Percentiles rank a stretch among this genome's conserved stretches.
phyloP scores from a whole-genome alignment of 1,140 invertebrate species.

The Aphelinus atriplicis region DNA sequence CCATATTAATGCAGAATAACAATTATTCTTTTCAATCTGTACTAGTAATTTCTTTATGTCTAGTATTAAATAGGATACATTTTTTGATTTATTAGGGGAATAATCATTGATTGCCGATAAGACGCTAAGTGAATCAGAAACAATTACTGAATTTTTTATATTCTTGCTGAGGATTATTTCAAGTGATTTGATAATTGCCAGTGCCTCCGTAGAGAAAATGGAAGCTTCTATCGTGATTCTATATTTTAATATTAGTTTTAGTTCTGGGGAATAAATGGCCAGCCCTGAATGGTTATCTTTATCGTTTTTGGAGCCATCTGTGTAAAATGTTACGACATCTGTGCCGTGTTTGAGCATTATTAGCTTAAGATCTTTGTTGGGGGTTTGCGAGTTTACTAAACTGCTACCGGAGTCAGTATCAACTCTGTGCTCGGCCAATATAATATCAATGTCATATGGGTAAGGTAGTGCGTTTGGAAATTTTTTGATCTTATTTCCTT shows the following conservation, averaged over 20 bases:
- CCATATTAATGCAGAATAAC: too few species aligned
- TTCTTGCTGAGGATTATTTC: not conserved
- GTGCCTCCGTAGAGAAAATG: not conserved
- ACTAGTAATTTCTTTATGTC: not conserved
- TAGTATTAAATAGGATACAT: not conserved
- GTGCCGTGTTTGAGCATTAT: not conserved
- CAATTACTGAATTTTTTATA: not conserved
- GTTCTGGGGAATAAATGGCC: not conserved
- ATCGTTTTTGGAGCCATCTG: constrained; percentile 4
- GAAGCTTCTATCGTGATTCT: not conserved
- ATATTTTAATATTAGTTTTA: not conserved
- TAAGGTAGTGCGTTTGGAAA: not conserved
- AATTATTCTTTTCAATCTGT: not conserved
- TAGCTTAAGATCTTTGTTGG: not conserved
- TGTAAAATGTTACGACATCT: not conserved
- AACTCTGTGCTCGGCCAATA: not conserved
- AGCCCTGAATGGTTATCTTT: not conserved
- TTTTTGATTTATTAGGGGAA: constrained; percentile 2
- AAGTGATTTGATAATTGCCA: not conserved
- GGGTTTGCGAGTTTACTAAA: not conserved
- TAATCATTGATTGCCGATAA: not conserved
- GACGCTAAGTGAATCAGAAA: not conserved
- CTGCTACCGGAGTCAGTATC: not conserved
- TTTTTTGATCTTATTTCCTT: not conserved
- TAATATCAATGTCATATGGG: not conserved